Base-by-base conservation (phyloP, 2,888 invertebrate genomes). In the Flexamia atlantica region DNA sequence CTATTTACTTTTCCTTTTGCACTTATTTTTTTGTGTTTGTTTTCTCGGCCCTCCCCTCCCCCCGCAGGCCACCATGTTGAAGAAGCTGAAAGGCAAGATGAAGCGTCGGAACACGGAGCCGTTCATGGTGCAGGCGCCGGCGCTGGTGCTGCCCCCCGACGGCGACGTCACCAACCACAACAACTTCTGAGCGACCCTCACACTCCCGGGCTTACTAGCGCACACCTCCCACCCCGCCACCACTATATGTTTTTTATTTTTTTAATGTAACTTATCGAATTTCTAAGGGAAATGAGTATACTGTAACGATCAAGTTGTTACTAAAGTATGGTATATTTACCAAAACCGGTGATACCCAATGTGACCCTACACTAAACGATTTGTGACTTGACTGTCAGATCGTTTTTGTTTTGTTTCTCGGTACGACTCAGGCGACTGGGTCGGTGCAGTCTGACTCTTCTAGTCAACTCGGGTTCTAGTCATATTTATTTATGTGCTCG, bases 61-160 rank as follows among this genome's bases (percentile, higher is more conserved):
- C 91, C 92, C 92, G 92, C 93, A 99, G 99, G 99, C 99, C 91
- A 99, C 99, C 92, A 99, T 99, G 99, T 94, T 99, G 93, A 99
- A 99, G 95, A 99, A 99, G 94, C 96, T 95, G 92, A 96, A 96
- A 92, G 94, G 94, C 90, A 99, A 99, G 94, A 98, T 98, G 95
- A 98, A 98, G 92, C 94, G 98, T 88, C 95, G 98, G 90, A 97
- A 98, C 92, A 97, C 97, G 88, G 97, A 97, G 92, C 95, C 96
- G 88, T 93, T 94, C 89, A 95, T 95, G 95, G 90, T 92, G 20
- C 87, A 87, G 74, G 83, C 85, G 36, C 85, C 86, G 12, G 84
- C 81, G 84, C 81, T 53, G 85, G 85, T 80, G 85, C 84, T 82
- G 82, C 85, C 17, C 53, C 83, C 83, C 40, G 84, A 83, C 28